These are phyloP conservation scores for Pedetes capensis DNA, from an alignment of 2,113 vertebrate genomes.

Conservation along the genomic window DNA sequence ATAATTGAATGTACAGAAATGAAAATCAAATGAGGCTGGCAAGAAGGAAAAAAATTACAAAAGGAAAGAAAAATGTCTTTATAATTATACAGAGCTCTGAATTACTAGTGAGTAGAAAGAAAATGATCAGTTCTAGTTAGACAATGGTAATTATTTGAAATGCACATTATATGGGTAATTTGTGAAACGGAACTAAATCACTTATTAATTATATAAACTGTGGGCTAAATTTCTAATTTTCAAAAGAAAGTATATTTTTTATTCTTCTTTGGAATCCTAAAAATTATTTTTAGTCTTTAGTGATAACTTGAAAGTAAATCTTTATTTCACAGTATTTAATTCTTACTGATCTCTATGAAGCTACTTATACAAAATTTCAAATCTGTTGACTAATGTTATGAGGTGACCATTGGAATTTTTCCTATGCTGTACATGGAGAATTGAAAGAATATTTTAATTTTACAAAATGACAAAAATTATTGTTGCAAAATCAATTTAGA, in stretches of 20 bases:
- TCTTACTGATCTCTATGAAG: neutral
- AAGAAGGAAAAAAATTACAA: constrained; percentile 48
- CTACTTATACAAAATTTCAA: neutral
- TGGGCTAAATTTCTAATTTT: constrained; percentile 27
- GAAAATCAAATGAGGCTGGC: constrained; percentile 15
- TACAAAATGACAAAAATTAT: constrained; percentile 28
- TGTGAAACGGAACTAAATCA: constrained; percentile 45
- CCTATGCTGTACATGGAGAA: neutral
- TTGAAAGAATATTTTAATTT: constrained; percentile 10
- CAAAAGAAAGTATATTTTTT: neutral
- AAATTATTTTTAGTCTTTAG: constrained; percentile 30
- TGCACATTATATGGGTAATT: constrained; percentile 26
- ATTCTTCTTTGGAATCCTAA: neutral
- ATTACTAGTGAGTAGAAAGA: constrained; percentile 30
- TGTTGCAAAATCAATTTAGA: neutral
- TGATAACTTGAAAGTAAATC: constrained; percentile 39
- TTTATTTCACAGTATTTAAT: constrained; percentile 9
- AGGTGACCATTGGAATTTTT: neutral
- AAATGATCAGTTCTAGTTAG: constrained; percentile 38
- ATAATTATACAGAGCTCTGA: constrained; percentile 41
- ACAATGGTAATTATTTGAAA: constrained; percentile 62
- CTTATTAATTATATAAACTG: constrained; percentile 53
- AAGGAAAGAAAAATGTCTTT: constrained; percentile 59
- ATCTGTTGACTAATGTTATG: neutral
- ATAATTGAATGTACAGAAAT: constrained; percentile 15